Percentiles rank a stretch among this genome's conserved stretches.
These are phyloP conservation scores for Argyrosomus japonicus DNA, from an alignment of 2,113 vertebrate species.

Conservation along the genomic window DNA sequence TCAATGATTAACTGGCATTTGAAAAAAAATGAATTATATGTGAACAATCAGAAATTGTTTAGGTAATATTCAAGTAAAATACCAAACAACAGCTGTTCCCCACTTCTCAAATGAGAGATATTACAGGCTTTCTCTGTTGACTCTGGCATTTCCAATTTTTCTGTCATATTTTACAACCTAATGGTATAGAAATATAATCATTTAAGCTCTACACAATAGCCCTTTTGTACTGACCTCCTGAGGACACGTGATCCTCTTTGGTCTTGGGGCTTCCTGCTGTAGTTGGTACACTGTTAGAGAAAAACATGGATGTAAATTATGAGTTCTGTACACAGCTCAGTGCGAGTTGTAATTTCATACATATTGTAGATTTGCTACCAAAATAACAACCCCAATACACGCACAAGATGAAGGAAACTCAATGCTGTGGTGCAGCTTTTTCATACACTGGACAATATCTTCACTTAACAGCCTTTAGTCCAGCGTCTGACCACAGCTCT, in stretches of 20 bases:
- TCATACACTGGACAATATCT: conserved; percentile 21
- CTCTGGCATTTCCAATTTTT: neutral
- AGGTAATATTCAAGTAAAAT: neutral
- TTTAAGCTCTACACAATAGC: neutral
- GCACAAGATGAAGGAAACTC: conserved; percentile 18
- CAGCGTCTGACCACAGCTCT: conserved; percentile 10
- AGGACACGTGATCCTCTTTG: conserved; percentile 96
- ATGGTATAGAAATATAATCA: neutral
- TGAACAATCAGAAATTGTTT: neutral
- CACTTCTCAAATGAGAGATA: neutral
- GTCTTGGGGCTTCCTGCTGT: conserved; percentile 96
- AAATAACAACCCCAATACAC: conserved; percentile 21
- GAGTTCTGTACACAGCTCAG: neutral
- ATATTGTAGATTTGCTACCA: conserved; percentile 10
- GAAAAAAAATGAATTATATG: neutral
- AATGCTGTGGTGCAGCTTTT: conserved; percentile 12
- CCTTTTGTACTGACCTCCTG: conserved; percentile 89
- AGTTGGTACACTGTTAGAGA: conserved; percentile 94
- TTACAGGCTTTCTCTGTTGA: neutral
- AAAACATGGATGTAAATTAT: conserved; percentile 65
- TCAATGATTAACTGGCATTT: neutral
- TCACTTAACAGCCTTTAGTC: conserved; percentile 12
- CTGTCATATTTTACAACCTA: conserved; percentile 10
- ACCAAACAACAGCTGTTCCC: neutral
- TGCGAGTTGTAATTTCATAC: conserved; percentile 33